phyloP scores from a whole-genome alignment of 2,797 vertebrate species.

The Zalophus californianus region DNA sequence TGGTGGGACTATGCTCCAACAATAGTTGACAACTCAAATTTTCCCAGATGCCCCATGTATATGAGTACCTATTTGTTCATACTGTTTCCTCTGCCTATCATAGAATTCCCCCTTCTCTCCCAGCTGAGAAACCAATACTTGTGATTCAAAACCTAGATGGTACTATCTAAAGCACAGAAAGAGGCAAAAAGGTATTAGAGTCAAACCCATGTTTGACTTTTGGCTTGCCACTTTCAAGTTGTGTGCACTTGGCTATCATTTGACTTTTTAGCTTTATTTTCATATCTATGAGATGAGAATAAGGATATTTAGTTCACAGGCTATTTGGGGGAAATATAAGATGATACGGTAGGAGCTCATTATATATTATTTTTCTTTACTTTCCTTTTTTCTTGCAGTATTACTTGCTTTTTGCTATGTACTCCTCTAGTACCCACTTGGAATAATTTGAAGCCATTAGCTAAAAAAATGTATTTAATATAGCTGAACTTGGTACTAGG shows the following conservation, averaged over 20 bases:
- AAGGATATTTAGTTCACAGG: not conserved
- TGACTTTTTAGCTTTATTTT: slow-evolving; percentile 8
- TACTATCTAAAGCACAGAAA: not conserved
- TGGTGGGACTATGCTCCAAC: not conserved
- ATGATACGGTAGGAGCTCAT: not conserved
- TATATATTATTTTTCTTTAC: not conserved
- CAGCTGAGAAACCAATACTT: not conserved
- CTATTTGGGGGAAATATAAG: not conserved
- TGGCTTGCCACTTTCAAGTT: not conserved
- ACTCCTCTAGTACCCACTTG: not conserved
- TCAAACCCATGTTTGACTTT: not conserved
- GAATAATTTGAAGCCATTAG: not conserved
- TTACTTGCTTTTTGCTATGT: not conserved
- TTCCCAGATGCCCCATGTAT: not conserved
- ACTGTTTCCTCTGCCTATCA: not conserved
- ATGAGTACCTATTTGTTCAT: not conserved
- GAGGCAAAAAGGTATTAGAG: not conserved
- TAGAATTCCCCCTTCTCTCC: not conserved
- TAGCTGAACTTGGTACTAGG: not conserved
- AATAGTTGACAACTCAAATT: not conserved
- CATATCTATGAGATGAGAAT: not conserved
- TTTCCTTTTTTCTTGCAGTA: slow-evolving; percentile 1
- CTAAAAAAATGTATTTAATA: not conserved
- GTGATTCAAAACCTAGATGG: not conserved
- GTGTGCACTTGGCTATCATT: not conserved